Evolutionary conservation across 2,888 invertebrate genomes (phyloP).

Genomic region (Diadromus collaris): DNA sequence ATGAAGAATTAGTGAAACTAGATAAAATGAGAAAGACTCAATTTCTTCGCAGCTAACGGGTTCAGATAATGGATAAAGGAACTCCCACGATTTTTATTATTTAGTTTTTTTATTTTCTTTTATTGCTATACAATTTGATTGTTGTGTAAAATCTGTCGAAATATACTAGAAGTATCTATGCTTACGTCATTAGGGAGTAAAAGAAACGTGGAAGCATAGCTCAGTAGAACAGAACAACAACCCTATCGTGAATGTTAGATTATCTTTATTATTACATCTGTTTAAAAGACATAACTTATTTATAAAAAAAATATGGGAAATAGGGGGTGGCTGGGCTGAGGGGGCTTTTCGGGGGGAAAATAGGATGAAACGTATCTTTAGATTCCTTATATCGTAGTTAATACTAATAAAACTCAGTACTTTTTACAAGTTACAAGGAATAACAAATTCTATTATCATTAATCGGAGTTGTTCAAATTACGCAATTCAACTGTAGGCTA

Average conservation of each 20-base stretch:
- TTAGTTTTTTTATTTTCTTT: slow-evolving; percentile 67
- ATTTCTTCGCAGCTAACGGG: background rate
- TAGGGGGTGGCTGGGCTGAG: slow-evolving; percentile 57
- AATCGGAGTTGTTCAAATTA: slow-evolving; percentile 72
- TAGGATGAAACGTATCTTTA: slow-evolving; percentile 70
- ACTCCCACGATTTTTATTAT: slow-evolving; percentile 43
- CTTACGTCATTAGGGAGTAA: slow-evolving; percentile 69
- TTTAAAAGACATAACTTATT: slow-evolving; percentile 79
- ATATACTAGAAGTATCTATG: slow-evolving; percentile 73
- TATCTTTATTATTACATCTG: slow-evolving; percentile 79
- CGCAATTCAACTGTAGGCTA: slow-evolving; percentile 70
- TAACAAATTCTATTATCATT: slow-evolving; percentile 78
- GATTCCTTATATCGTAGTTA: slow-evolving; percentile 76
- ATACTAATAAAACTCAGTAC: slow-evolving; percentile 80
- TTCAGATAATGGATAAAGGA: slow-evolving; percentile 29
- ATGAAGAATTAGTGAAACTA: background rate
- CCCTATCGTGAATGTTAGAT: slow-evolving; percentile 77
- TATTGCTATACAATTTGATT: slow-evolving; percentile 77
- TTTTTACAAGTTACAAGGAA: slow-evolving; percentile 80
- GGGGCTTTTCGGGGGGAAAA: slow-evolving; percentile 58
- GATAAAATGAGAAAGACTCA: background rate
- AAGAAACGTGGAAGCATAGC: slow-evolving; percentile 73
- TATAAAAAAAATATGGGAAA: slow-evolving; percentile 74
- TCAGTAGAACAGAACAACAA: slow-evolving; percentile 74
- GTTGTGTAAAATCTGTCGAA: slow-evolving; percentile 74